phyloP scores from a whole-genome alignment of 1,140 invertebrate genomes.

The Drosophila novamexicana region DNA sequence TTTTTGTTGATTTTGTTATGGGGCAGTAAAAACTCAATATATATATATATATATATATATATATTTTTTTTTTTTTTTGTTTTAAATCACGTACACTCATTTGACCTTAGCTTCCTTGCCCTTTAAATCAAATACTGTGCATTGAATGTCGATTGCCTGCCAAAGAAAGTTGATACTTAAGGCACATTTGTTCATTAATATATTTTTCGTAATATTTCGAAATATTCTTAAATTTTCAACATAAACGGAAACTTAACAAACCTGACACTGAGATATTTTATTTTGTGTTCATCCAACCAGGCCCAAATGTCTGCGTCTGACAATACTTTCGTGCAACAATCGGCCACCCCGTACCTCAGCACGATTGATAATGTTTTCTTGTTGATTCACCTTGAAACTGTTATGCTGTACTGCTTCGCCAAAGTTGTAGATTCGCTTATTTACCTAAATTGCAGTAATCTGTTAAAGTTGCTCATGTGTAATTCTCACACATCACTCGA shows the following conservation, averaged over 20 bases:
- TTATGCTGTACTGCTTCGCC: too few species aligned
- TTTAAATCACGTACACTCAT: not conserved
- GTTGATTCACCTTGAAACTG: too few species aligned
- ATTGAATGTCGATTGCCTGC: too few species aligned
- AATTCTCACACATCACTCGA: not conserved
- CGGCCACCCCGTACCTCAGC: too few species aligned
- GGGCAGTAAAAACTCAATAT: constrained; percentile 17
- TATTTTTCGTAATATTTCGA: too few species aligned
- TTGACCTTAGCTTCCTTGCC: not conserved
- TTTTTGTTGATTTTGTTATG: constrained; percentile 11
- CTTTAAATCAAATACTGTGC: too few species aligned
- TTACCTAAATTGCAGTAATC: not conserved
- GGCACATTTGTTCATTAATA: too few species aligned
- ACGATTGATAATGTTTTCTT: too few species aligned
- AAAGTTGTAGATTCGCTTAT: not conserved
- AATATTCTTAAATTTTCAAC: too few species aligned
- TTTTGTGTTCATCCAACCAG: not conserved
- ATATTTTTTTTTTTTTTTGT: not conserved
- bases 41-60: not conserved
- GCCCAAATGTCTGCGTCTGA: not conserved
- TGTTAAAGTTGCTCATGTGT: constrained; percentile 7
- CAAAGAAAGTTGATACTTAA: too few species aligned
- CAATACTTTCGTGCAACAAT: not conserved
- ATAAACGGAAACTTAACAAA: too few species aligned
- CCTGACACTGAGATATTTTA: too few species aligned